A percentile compares a stretch with the other conserved stretches of the same genome.
Conservation (phyloP, 1,140 invertebrate genomes). For the Cryptotermes secundus region DNA sequence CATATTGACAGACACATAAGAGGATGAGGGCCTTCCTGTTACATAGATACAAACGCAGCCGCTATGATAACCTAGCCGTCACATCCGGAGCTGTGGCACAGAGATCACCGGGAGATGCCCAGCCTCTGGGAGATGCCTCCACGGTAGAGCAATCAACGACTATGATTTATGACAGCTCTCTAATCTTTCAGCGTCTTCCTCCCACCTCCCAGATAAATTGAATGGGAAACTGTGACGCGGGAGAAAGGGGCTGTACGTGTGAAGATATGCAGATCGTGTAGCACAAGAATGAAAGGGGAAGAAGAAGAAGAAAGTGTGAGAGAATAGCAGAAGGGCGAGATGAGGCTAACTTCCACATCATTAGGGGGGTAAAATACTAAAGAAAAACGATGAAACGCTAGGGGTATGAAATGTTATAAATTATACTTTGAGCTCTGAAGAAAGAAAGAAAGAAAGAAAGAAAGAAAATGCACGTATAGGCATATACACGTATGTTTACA, state of each 20-base stretch:
- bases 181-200: constrained; percentile 8
- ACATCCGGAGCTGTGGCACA: not conserved
- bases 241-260: not conserved
- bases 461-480: not conserved
- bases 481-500: too few relatives aligned
- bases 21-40: not conserved
- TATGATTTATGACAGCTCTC: constrained; percentile 9
- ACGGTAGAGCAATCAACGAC: not conserved
- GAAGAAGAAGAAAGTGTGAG: not conserved
- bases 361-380: constrained; percentile 5
- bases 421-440: not conserved
- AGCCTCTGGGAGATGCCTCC: not conserved
- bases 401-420: constrained; percentile 1
- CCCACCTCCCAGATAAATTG: constrained; percentile 14
- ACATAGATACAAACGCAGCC: not conserved
- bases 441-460: too few relatives aligned
- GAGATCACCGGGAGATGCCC: not conserved
- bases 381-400: not conserved
- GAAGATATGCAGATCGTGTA: not conserved
- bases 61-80: not conserved
- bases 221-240: not conserved
- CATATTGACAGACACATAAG: not conserved
- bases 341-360: constrained; percentile 15
- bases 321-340: not conserved
- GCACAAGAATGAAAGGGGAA: not conserved